phyloP scores from a whole-genome alignment of 2,797 vertebrate genomes.

The Anableps anableps region DNA sequence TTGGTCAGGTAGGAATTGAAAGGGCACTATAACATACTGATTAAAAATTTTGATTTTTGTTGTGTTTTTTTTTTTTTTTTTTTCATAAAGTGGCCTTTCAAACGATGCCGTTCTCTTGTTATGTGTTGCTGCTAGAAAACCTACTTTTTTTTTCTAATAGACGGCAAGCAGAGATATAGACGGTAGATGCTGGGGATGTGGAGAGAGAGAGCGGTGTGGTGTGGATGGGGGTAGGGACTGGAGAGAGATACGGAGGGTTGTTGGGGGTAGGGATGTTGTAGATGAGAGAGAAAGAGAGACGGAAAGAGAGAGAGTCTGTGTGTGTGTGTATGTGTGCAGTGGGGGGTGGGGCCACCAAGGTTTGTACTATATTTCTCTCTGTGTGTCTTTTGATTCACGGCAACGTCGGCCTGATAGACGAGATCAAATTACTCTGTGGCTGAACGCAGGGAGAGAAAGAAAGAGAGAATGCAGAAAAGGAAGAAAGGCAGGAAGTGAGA shows the following conservation, averaged over 20 bases:
- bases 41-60: not conserved
- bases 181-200: conserved; percentile 54
- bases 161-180: conserved; percentile 58
- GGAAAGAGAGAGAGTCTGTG: conserved; percentile 8
- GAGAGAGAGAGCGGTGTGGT: conserved; percentile 49
- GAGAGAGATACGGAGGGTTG: conserved; percentile 45
- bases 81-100: too few relatives aligned
- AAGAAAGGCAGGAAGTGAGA: conserved; percentile 43
- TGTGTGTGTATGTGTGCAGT: conserved; percentile 28
- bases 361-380: conserved; percentile 80
- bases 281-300: conserved; percentile 35
- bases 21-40: not conserved
- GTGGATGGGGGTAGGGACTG: conserved; percentile 74
- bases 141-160: conserved; percentile 48
- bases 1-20: not conserved
- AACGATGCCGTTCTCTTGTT: not conserved
- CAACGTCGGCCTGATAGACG: conserved; percentile 69
- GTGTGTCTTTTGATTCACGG: conserved; percentile 79
- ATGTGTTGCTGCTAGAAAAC: conserved; percentile 25
- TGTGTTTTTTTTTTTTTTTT: not conserved
- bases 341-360: conserved; percentile 74
- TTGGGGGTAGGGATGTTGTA: conserved; percentile 61
- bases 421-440: conserved; percentile 71
- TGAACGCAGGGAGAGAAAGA: conserved; percentile 34
- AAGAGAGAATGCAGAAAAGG: conserved; percentile 5